Evolutionary conservation across 1,140 invertebrate species (phyloP).

Genomic region (Heterodera carotae): DNA sequence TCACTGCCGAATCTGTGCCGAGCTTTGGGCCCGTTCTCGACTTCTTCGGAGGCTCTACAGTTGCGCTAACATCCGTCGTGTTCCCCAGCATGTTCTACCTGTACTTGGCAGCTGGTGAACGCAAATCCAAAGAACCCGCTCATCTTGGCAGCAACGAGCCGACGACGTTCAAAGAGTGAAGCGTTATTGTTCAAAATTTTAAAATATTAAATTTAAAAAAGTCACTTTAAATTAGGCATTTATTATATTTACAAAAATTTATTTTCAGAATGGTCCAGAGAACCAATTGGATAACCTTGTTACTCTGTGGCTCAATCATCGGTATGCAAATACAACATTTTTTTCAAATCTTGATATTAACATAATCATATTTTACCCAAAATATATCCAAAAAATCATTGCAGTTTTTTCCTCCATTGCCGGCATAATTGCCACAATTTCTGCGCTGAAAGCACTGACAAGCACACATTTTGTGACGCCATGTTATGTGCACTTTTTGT

Average conservation of each 20-base stretch:
- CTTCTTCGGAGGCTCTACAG: slow-evolving; percentile 80
- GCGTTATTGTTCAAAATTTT: neutral
- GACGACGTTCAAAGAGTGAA: slow-evolving; percentile 18
- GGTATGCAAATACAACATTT: neutral
- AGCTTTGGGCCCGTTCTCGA: slow-evolving; percentile 86
- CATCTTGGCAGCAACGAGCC: slow-evolving; percentile 28
- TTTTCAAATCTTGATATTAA: neutral
- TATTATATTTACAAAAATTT: no score
- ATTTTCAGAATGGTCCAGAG: slow-evolving; percentile 23
- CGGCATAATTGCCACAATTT: slow-evolving; percentile 33
- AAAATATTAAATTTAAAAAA: no score
- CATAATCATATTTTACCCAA: neutral
- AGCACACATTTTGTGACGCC: slow-evolving; percentile 36
- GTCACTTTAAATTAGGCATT: no score
- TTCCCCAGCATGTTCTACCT: slow-evolving; percentile 82
- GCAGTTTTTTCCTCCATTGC: slow-evolving; percentile 23
- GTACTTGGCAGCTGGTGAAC: slow-evolving; percentile 67
- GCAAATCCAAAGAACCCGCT: slow-evolving; percentile 28
- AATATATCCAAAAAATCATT: slow-evolving; percentile 3
- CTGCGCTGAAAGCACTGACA: slow-evolving; percentile 31
- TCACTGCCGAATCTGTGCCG: slow-evolving; percentile 80
- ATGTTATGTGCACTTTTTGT: slow-evolving; percentile 35
- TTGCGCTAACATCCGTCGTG: slow-evolving; percentile 79
- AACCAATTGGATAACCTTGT: slow-evolving; percentile 7
- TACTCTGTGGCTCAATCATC: slow-evolving; percentile 25